Evolutionary conservation across 2,113 vertebrate genomes (phyloP), one percentile per base, ranked within the genome.

Genomic region (Tiliqua scincoides): DNA sequence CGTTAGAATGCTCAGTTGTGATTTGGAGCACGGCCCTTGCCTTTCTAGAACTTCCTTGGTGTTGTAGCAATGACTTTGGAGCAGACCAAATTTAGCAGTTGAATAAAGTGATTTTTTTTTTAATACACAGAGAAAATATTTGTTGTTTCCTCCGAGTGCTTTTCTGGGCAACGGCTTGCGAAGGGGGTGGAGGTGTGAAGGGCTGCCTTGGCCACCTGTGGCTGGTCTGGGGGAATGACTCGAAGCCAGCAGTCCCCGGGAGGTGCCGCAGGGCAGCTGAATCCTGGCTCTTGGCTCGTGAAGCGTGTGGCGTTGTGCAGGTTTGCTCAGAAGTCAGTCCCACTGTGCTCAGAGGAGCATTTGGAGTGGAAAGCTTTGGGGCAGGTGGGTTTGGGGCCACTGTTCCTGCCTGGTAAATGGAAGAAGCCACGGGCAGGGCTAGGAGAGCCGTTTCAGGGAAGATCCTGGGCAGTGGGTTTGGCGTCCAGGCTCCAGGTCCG

Each of bases 81-180:
- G 88, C 94, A 89, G 93, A 87, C 89, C 90, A 92, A 91, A 95
- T 89, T 92, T 95, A 89, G 89, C 76, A 76, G 85, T 94, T 90
- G 37, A 95, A 93, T 92, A 94, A 94, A 93, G 93, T 89, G 43
- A 61, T 85, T 95, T 87, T 95, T 96, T 96, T 94, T 93, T 57
- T 15, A 57, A 57, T 15, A 57, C 54, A 57, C 82, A 87, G 52
- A 93, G 93, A 93, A 80, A 91, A 82, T 62, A 91, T 87, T 89
- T 93, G 30, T 72, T 86, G 85, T 88, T 89, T 93, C 89, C 89
- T 79, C 90, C 87, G 88, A 87, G 85, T 65, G 35, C 88, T 88
- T 57, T 91, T 88, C 85, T 86, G 37, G 88, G 88, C 82, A 90
- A 59, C 82, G 27, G 10, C 81, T 93, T 15, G 78, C 91, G 88